phyloP scores from a whole-genome alignment of 2,888 invertebrate genomes.

The Mythimna lalbum region DNA sequence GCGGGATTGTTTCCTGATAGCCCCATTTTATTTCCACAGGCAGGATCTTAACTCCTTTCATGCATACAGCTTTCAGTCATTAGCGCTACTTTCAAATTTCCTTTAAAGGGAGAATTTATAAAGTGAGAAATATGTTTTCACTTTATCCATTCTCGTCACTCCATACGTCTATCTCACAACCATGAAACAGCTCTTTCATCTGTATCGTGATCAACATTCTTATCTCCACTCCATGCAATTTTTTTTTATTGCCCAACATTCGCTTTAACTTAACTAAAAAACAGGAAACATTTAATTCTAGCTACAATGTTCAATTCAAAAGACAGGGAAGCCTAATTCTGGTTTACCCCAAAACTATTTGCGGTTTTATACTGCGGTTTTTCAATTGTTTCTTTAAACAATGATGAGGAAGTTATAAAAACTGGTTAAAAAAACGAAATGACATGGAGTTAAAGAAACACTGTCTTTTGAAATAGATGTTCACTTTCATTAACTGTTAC shows the following conservation, averaged over 20 bases:
- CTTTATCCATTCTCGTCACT: too few relatives aligned
- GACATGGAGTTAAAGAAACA: neutral
- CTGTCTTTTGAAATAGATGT: neutral
- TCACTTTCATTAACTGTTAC: too few relatives aligned
- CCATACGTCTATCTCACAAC: too few relatives aligned
- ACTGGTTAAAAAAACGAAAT: conserved; percentile 3
- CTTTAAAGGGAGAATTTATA: too few relatives aligned
- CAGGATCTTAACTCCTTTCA: too few relatives aligned
- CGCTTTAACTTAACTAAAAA: neutral
- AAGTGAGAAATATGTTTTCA: too few relatives aligned
- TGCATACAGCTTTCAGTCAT: too few relatives aligned
- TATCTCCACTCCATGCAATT: neutral
- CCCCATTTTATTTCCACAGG: too few relatives aligned
- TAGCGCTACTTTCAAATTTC: too few relatives aligned
- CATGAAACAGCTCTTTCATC: too few relatives aligned
- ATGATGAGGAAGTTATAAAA: conserved; percentile 15
- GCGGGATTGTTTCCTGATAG: too few relatives aligned
- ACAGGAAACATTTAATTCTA: neutral
- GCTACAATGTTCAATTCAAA: conserved; percentile 10
- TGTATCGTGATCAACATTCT: too few relatives aligned
- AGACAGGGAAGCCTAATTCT: neutral
- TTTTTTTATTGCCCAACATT: neutral
- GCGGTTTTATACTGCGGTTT: conserved; percentile 13
- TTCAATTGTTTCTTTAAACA: conserved; percentile 17
- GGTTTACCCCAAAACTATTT: conserved; percentile 4